These are phyloP conservation scores for Melanotaenia nigrans DNA, from an alignment of 2,797 vertebrate genomes.

Conservation along the genomic window DNA sequence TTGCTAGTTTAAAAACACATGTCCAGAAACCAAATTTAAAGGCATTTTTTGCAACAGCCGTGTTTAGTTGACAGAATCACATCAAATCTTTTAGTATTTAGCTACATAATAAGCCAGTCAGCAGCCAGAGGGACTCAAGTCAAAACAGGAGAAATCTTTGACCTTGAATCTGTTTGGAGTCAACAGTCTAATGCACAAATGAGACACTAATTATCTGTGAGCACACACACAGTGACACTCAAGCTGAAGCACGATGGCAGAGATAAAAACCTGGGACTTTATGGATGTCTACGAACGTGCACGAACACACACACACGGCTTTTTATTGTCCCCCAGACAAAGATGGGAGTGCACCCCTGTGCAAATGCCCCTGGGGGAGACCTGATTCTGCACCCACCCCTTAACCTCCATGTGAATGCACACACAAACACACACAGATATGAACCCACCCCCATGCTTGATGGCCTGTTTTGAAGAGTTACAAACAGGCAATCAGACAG, in stretches of 20 bases:
- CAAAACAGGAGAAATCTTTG: conserved; percentile 58
- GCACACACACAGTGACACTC: conserved; percentile 17
- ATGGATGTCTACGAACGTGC: conserved; percentile 14
- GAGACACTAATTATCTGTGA: conserved; percentile 58
- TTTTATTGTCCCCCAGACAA: conserved; percentile 73
- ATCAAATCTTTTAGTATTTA: conserved; percentile 12
- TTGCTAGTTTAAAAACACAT: not conserved
- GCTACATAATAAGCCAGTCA: conserved; percentile 13
- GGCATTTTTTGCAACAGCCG: not conserved
- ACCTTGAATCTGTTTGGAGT: conserved; percentile 69
- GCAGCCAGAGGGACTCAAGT: conserved; percentile 32
- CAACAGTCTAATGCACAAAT: conserved; percentile 54
- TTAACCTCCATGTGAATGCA: conserved; percentile 63
- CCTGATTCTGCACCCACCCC: conserved; percentile 70
- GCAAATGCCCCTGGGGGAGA: conserved; percentile 66
- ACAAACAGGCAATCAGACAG: conserved; percentile 72
- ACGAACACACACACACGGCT: conserved; percentile 28
- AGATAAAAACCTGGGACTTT: conserved; percentile 27
- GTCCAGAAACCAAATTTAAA: not conserved
- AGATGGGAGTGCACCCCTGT: conserved; percentile 66
- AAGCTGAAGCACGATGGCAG: conserved; percentile 5
- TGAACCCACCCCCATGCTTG: conserved; percentile 69
- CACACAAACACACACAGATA: conserved; percentile 48
- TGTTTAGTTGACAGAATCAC: not conserved
- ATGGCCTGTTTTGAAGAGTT: conserved; percentile 70